Evolutionary conservation across 53 echinoderm and acorn worm species (phyloP), one percentile per base, ranked within the genome.

Genomic region (Actinopyga echinites): DNA sequence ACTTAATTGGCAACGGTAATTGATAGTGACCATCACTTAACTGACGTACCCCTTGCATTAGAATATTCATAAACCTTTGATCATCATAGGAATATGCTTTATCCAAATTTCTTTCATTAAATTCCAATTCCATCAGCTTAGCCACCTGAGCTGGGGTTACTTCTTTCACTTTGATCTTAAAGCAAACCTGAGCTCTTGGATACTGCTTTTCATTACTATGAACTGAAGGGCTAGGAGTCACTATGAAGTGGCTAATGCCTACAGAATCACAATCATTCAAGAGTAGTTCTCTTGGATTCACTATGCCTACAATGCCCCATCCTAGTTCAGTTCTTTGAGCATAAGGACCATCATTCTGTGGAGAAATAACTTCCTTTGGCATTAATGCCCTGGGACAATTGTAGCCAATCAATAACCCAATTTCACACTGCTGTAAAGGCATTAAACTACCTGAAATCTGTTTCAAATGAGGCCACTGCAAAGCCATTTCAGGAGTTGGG

Each of bases 1-100:
- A 43, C 68, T 65, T 79, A 49, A 52, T 23, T 24, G 86, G 86
- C 24, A 86, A 56, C 21, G 86, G 86, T 26, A 86, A 53, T 58
- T 79, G 64, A 37, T 79, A 79, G 80, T 86, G 79, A 19, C 66
- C 86, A 79, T 86, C 85, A 67, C 68, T 38, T 42, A 69, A 36
- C 43, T 69, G 71, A 36, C 71, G 6, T 38, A 69, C 17, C 21
- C 71, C 71, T 21, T 69, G 37, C 15, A 38, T 42, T 21, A 36
- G 71, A 37, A 69, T 69, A 38, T 19, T 38, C 40, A 69, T 69
- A 69, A 69, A 69, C 20, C 71, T 69, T 69, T 38, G 3, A 42
- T 69, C 37, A 0, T 38, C 42, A 4, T 36, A 0, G 17, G 42
- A 69, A 24, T 35, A 69, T 22, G 58, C 71, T 38, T 20, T 42